Evolutionary conservation across 2,888 invertebrate species (phyloP).

Genomic region (Mythimna vitellina): DNA sequence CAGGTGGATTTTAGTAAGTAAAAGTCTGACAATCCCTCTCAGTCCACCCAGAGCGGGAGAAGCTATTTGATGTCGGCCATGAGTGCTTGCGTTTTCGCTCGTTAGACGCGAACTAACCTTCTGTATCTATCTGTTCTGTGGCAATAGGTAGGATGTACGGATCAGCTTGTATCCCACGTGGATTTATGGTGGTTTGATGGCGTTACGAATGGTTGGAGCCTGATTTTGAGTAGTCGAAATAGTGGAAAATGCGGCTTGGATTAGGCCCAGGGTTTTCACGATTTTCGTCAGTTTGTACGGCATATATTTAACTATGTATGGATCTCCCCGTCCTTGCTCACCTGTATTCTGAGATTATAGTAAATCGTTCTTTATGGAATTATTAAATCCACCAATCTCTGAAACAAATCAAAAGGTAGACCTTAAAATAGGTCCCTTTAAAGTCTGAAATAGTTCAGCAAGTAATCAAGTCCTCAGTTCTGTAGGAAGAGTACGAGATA

Average conservation of each 20-base stretch:
- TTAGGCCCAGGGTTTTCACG: background rate
- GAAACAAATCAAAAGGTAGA: background rate
- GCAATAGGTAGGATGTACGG: constrained; percentile 71
- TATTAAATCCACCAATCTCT: background rate
- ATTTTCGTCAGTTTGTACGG: too few species aligned
- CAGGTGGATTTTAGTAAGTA: too few species aligned
- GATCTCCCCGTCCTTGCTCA: background rate
- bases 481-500: constrained; percentile 20
- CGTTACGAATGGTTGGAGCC: constrained; percentile 21
- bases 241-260: constrained; percentile 9
- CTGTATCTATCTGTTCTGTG: background rate
- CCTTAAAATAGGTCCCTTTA: background rate
- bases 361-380: background rate
- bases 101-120: background rate
- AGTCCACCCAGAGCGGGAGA: too few species aligned
- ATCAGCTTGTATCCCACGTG: constrained; percentile 70
- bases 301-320: background rate
- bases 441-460: constrained; percentile 20
- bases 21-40: too few species aligned
- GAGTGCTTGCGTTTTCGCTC: background rate
- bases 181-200: constrained; percentile 64
- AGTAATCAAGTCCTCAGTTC: constrained; percentile 44
- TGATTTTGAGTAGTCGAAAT: constrained; percentile 30
- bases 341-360: too few species aligned
- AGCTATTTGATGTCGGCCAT: background rate